Evolutionary conservation across 2,888 invertebrate genomes (phyloP).

Genomic region (Allygus modestus): DNA sequence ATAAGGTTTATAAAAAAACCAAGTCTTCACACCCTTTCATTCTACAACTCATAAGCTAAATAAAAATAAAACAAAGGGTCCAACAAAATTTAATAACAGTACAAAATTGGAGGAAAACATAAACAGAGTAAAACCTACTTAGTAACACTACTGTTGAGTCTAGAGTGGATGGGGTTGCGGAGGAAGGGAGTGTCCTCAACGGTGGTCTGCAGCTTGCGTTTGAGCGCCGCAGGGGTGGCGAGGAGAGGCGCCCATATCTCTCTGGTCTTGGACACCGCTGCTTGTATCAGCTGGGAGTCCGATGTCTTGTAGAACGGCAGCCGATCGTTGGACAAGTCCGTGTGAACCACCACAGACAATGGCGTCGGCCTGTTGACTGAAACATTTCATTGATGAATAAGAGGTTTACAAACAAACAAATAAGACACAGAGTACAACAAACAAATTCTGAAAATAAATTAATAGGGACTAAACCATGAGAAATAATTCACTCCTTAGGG

Average conservation of each 20-base stretch:
- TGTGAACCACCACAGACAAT: slow-evolving; percentile 79
- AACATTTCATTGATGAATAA: slow-evolving; percentile 71
- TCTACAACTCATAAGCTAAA: background rate
- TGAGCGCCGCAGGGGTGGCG: slow-evolving; percentile 62
- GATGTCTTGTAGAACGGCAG: slow-evolving; percentile 77
- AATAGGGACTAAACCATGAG: background rate
- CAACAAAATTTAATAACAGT: slow-evolving; percentile 15
- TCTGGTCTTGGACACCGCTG: slow-evolving; percentile 76
- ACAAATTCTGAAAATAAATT: background rate
- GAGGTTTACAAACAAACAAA: no score
- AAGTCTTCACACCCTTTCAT: no score
- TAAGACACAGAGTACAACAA: background rate
- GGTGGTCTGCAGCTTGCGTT: slow-evolving; percentile 55
- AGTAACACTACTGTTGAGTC: slow-evolving; percentile 23
- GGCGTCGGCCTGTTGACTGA: slow-evolving; percentile 78
- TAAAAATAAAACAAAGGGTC: background rate
- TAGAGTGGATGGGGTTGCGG: slow-evolving; percentile 55
- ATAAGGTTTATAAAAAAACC: no score
- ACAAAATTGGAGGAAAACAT: background rate
- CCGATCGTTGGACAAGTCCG: slow-evolving; percentile 76
- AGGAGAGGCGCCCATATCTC: slow-evolving; percentile 75
- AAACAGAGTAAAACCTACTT: slow-evolving; percentile 22
- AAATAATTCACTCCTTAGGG: no score
- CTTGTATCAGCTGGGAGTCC: slow-evolving; percentile 72
- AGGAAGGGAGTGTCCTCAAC: slow-evolving; percentile 66